Base-by-base conservation (phyloP, 2,888 invertebrate species). In the Erpobdella octoculata region DNA sequence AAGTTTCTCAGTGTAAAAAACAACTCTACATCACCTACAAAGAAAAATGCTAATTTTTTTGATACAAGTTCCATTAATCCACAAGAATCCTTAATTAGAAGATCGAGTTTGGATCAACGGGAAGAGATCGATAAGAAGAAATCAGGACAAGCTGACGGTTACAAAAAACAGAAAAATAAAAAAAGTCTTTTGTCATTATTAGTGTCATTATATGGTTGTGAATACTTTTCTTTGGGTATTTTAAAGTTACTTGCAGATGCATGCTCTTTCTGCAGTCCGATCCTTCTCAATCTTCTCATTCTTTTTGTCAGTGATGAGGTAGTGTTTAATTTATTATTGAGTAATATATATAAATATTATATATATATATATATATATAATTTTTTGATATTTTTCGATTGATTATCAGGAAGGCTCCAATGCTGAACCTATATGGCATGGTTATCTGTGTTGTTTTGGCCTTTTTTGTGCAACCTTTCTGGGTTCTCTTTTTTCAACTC, bases 221-320 rank as follows among this genome's bases (percentile, higher is more conserved):
- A 83, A 61, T 83, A 81, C 75, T 81, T 80, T 65, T 75, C 74
- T 5, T 73, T 82, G 33, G 83, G 83, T 37, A 74, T 80, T 70
- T 71, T 83, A 36, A 91, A 92, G 82, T 86, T 97, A 59, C 80
- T 90, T 5, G 89, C 91, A 0, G 96, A 97, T 80, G 87, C 88
- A 78, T 86, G 90, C 2, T 90, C 89, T 0, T 97, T 97, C 84
- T 90, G 90, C 28, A 92, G 92, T 0, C 97, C 97, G 0, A 83
- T 97, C 73, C 84, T 97, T 38, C 86, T 97, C 0, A 92, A 92
- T 80, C 88, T 86, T 79, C 85, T 97, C 36, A 88, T 97, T 1
- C 85, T 86, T 33, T 92, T 89, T 80, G 88, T 92, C 58, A 69
- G 48, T 46, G 15, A n/a, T 4, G 9, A 33, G 15, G 65, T 65